These are phyloP conservation scores for Crotophaga sulcirostris DNA, from an alignment of 2,113 vertebrate species.

Conservation along the genomic window DNA sequence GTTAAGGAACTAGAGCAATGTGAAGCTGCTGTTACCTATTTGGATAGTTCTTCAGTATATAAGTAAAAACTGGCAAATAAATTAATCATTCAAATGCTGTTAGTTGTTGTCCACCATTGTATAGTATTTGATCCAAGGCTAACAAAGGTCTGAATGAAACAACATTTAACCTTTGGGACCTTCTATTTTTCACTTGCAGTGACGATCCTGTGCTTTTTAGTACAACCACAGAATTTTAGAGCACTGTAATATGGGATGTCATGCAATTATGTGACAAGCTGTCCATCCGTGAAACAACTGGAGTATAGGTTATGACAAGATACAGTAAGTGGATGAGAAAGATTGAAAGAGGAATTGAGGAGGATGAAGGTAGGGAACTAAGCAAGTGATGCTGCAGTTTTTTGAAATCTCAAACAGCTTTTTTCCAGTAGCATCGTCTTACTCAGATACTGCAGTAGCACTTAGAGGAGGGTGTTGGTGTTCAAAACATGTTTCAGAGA, in stretches of 20 bases:
- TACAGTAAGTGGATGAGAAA: not conserved
- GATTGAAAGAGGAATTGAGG: not conserved
- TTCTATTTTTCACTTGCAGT: not conserved
- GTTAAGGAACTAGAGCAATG: not conserved
- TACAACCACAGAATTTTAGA: rapidly evolving
- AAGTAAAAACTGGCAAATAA: not conserved
- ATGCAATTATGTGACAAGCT: not conserved
- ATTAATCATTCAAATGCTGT: not conserved
- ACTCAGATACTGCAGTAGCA: not conserved
- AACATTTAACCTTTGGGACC: not conserved
- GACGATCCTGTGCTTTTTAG: not conserved
- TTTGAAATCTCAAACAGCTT: rapidly evolving
- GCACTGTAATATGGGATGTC: rapidly evolving
- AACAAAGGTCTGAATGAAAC: not conserved
- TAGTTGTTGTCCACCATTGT: not conserved
- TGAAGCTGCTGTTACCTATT: not conserved
- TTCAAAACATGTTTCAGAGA: not conserved
- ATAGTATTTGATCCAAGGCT: not conserved
- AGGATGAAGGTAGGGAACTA: not conserved
- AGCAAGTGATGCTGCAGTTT: not conserved
- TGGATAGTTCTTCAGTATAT: not conserved
- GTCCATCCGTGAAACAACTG: not conserved
- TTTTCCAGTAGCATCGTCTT: not conserved
- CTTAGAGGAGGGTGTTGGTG: not conserved
- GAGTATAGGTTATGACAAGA: not conserved